Conservation (phyloP, 2,888 invertebrate species). For the Aleiodes leptofemur region DNA sequence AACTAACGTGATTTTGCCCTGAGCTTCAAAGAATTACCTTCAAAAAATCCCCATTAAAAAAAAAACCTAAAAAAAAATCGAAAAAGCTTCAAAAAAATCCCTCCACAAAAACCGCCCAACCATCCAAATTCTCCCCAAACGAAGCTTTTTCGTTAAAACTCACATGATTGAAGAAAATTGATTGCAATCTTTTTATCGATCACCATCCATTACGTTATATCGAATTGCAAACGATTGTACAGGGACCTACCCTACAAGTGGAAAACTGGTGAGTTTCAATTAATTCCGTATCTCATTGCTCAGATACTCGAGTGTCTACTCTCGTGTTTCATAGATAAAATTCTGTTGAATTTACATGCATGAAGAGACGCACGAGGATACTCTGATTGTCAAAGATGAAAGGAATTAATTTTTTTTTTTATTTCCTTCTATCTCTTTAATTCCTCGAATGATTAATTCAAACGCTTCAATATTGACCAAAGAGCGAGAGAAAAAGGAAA, state of each 20-base stretch:
- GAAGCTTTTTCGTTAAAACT: no score
- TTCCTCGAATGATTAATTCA: background rate
- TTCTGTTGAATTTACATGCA: slow-evolving; percentile 59
- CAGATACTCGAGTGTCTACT: slow-evolving; percentile 63
- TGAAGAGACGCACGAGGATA: slow-evolving; percentile 28
- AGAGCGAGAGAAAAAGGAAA: no score
- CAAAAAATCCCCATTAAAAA: no score
- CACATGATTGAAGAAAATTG: slow-evolving; percentile 36
- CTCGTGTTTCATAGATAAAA: slow-evolving; percentile 66
- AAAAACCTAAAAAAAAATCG: no score
- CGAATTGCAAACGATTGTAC: background rate
- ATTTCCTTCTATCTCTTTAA: slow-evolving; percentile 15
- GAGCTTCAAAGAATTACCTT: no score
- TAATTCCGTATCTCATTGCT: slow-evolving; percentile 64
- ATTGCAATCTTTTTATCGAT: slow-evolving; percentile 48
- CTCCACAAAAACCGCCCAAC: no score
- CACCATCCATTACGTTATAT: slow-evolving; percentile 48
- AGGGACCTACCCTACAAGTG: slow-evolving; percentile 27
- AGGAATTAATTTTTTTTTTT: slow-evolving; percentile 29
- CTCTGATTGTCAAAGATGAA: no score
- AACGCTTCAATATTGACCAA: slow-evolving; percentile 1
- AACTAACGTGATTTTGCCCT: no score
- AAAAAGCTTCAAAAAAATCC: no score
- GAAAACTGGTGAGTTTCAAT: slow-evolving; percentile 56
- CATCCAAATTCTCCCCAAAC: no score